phyloP scores from a whole-genome alignment of 2,797 vertebrate genomes.

The Leptoclinus maculatus region DNA sequence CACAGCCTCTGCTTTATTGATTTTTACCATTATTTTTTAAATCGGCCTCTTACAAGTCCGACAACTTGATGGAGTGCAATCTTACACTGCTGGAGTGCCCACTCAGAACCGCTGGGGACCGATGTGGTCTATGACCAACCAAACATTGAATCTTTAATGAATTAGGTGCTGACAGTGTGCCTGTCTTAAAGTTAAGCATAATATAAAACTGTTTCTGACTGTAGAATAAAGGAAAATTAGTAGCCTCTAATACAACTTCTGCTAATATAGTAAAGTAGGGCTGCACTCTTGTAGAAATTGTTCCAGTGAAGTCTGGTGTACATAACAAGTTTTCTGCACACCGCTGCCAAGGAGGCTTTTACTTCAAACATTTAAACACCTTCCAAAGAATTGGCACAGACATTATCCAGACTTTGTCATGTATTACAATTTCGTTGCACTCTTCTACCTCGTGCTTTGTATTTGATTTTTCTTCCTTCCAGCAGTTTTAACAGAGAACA shows the following conservation, averaged over 20 bases:
- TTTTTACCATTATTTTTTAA: neutral
- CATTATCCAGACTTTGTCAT: neutral
- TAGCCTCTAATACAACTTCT: neutral
- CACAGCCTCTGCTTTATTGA: neutral
- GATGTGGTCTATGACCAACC: neutral
- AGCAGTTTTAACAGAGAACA: conserved; percentile 20
- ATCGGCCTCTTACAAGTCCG: neutral
- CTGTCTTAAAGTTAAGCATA: neutral
- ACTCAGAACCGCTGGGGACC: neutral
- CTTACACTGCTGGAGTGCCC: neutral
- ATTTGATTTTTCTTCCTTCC: conserved; percentile 27
- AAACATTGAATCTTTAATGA: neutral
- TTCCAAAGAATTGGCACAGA: neutral
- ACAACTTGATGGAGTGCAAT: neutral
- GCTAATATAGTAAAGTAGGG: neutral
- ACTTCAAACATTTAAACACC: neutral
- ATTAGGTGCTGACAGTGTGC: neutral
- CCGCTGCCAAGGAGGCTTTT: neutral
- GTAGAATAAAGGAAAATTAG: neutral
- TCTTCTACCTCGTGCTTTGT: conserved; percentile 9
- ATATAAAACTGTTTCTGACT: neutral
- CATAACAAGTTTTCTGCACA: neutral
- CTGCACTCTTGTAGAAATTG: neutral
- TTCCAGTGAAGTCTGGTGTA: neutral
- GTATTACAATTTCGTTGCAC: conserved; percentile 1